Evolutionary conservation across 2,888 invertebrate genomes (phyloP).

Genomic region (Hemicrepidius hirtus): DNA sequence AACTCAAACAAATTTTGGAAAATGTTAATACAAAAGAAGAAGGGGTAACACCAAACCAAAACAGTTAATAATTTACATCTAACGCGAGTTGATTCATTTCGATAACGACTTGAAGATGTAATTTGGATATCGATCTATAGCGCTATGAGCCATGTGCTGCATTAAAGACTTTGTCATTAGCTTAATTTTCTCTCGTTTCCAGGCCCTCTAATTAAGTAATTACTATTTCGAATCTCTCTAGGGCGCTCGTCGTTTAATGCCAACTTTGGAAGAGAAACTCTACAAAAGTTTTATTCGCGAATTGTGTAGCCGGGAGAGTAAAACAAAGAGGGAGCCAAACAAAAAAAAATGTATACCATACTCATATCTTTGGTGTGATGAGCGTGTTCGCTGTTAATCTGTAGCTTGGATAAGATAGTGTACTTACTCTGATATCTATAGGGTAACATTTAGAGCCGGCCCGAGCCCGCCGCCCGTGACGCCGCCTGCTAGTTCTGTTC

Average conservation of each 20-base stretch:
- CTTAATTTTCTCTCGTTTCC: constrained; percentile 66
- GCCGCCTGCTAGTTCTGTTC: constrained; percentile 77
- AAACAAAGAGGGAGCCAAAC: constrained; percentile 31
- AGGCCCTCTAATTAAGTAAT: constrained; percentile 68
- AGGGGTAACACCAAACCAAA: neutral
- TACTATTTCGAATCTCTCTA: constrained; percentile 66
- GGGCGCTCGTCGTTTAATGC: constrained; percentile 54
- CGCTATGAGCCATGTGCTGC: constrained; percentile 49
- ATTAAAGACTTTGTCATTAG: constrained; percentile 65
- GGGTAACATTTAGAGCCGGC: constrained; percentile 55
- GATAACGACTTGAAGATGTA: constrained; percentile 39
- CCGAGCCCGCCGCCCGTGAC: constrained; percentile 62
- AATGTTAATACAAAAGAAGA: too few relatives aligned
- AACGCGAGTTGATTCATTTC: constrained; percentile 21
- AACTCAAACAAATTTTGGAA: too few relatives aligned
- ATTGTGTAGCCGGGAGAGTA: constrained; percentile 41
- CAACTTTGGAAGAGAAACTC: constrained; percentile 47
- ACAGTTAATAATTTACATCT: neutral
- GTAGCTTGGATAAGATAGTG: constrained; percentile 50
- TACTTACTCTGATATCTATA: constrained; percentile 56
- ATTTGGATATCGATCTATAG: constrained; percentile 42
- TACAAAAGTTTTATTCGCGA: constrained; percentile 46
- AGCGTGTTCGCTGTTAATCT: constrained; percentile 46
- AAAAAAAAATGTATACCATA: constrained; percentile 25
- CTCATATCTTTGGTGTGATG: constrained; percentile 39